phyloP scores from a whole-genome alignment of 1,140 invertebrate genomes.

The Conus ventricosus region DNA sequence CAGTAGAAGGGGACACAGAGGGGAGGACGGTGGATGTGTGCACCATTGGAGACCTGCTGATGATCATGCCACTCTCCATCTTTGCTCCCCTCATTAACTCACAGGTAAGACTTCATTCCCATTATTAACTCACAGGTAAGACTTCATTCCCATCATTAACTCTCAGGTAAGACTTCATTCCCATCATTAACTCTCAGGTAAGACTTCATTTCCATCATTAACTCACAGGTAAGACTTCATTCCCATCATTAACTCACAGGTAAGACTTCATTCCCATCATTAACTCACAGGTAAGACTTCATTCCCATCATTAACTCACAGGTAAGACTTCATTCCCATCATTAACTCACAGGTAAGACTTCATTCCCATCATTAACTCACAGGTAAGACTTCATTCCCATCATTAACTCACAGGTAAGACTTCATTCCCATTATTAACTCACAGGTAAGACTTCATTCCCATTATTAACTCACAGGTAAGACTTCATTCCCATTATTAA shows the following conservation, averaged over 20 bases:
- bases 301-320: too few relatives aligned
- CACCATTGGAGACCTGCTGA: conserved; percentile 83
- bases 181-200: too few relatives aligned
- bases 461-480: conserved; percentile 67
- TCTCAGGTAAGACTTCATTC: neutral
- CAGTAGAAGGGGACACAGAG: neutral
- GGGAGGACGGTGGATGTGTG: conserved; percentile 80
- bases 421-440: too few relatives aligned
- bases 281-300: neutral
- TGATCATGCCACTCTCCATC: conserved; percentile 83
- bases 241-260: conserved; percentile 75
- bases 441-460: conserved; percentile 77
- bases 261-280: conserved; percentile 74
- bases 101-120: conserved; percentile 64
- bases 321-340: too few relatives aligned
- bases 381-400: too few relatives aligned
- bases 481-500: conserved; percentile 74
- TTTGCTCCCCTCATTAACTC: conserved; percentile 80
- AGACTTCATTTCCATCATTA: too few relatives aligned
- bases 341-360: neutral
- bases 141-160: conserved; percentile 74
- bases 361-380: too few relatives aligned
- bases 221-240: conserved; percentile 75
- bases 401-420: too few relatives aligned
- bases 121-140: conserved; percentile 67